Percentiles rank a stretch among this genome's conserved stretches.
These are phyloP conservation scores for Melinaea menophilus DNA, from an alignment of 2,888 invertebrate species.

Conservation along the genomic window DNA sequence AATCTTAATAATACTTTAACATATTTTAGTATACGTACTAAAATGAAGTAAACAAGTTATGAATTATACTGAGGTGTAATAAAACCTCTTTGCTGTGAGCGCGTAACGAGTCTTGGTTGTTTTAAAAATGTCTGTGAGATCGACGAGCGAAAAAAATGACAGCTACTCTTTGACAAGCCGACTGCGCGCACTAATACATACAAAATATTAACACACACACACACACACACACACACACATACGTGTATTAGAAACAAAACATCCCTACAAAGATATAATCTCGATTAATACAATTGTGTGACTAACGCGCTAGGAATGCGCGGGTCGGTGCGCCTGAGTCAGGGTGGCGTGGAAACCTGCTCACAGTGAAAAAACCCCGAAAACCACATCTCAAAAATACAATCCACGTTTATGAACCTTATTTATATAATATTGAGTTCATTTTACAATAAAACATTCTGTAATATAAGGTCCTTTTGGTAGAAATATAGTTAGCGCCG, in stretches of 20 bases:
- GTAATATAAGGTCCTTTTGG: slow-evolving; percentile 22
- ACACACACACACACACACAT: slow-evolving; percentile 8
- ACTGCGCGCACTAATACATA: slow-evolving; percentile 6
- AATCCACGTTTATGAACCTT: slow-evolving; percentile 14
- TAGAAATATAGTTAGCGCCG: slow-evolving; percentile 34
- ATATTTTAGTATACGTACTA: background rate
- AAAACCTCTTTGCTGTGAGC: slow-evolving; percentile 10
- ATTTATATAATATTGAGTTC: slow-evolving; percentile 9
- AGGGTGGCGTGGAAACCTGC: slow-evolving; percentile 39
- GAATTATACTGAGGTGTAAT: background rate
- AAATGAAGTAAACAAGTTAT: background rate
- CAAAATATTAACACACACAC: slow-evolving; percentile 7
- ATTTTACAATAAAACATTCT: background rate
- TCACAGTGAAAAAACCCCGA: slow-evolving; percentile 32
- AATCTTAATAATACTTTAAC: background rate
- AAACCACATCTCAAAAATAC: slow-evolving; percentile 15
- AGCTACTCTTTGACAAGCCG: slow-evolving; percentile 32
- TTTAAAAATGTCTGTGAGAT: slow-evolving; percentile 19
- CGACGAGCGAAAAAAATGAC: slow-evolving; percentile 29
- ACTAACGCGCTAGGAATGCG: slow-evolving; percentile 41
- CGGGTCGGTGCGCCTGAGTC: slow-evolving; percentile 30
- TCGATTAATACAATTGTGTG: slow-evolving; percentile 47
- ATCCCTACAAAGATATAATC: slow-evolving; percentile 52
- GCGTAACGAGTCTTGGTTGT: slow-evolving; percentile 20
- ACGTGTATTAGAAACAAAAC: slow-evolving; percentile 5